Base-by-base conservation (phyloP, 2,888 invertebrate species). In the Lithophane ornitopus region DNA sequence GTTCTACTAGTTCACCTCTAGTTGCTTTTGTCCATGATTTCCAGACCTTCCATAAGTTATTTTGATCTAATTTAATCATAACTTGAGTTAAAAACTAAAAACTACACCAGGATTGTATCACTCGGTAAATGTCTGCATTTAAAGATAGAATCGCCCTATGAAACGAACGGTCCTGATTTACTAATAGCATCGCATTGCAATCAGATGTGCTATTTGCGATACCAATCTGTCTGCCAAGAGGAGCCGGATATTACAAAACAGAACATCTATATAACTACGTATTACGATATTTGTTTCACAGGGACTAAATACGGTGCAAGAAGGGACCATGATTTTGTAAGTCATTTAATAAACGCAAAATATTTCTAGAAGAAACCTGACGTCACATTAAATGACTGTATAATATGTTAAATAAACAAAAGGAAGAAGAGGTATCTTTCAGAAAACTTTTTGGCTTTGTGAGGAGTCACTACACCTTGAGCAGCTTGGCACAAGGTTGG, bases 151-250 rank as follows among this genome's bases (percentile, higher is more conserved):
- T 39, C n/a, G 1, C n/a, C 1, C n/a, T 62, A 26, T 39, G 14
- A 16, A 12, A 14, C 28, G 49, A 68, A 39, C 54, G 11, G n/a
- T n/a, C 9, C 39, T 61, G 39, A 66, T 76, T 65, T 58, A 72
- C 65, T 81, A 81, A 76, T 70, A 81, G 69, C 49, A 72, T 72
- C 26, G 54, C n/a, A 19, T 54, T 39, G 66, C 76, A 70, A 81
- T 73, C 72, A 67, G 59, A 70, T 46, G 46, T 61, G 34, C 72
- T 81, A 67, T 81, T 81, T 76, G 77, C 72, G 76, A 81, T 81
- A 66, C 69, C 72, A 72, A 81, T 81, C 65, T 58, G 39, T 69
- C 76, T 68, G 54, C 22, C 34, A 52, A 59, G 63, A 46, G 56
- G 34, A 65, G 46, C 62, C 80, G 80, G 75, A 75, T 70, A 80